phyloP scores from a whole-genome alignment of 1,140 invertebrate species.

The Tigriopus japonicus region DNA sequence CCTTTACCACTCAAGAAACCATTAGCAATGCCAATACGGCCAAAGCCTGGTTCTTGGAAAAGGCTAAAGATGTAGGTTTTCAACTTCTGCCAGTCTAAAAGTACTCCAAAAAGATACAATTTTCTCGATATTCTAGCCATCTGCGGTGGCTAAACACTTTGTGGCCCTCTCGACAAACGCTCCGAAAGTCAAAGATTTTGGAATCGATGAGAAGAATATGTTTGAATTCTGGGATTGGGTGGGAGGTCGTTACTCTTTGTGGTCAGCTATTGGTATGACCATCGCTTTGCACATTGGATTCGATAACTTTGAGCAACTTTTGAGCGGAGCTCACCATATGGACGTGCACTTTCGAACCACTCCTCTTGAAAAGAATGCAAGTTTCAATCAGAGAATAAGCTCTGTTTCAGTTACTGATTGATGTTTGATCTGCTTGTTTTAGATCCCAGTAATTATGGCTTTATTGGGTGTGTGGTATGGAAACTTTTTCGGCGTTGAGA shows the following conservation, averaged over 20 bases:
- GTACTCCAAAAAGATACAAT: no score
- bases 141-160: slow-evolving; percentile 86
- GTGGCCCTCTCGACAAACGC: slow-evolving; percentile 92
- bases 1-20: slow-evolving; percentile 98
- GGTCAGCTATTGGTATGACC: slow-evolving; percentile 60
- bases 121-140: slow-evolving; percentile 37
- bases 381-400: background rate
- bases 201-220: slow-evolving; percentile 93
- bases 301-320: slow-evolving; percentile 82
- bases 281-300: slow-evolving; percentile 84
- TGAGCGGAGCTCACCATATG: slow-evolving; percentile 59
- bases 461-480: slow-evolving; percentile 88
- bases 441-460: slow-evolving; percentile 86
- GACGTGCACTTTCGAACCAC: slow-evolving; percentile 80
- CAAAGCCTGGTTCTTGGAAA: slow-evolving; percentile 76
- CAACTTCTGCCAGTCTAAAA: background rate
- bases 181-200: slow-evolving; percentile 82
- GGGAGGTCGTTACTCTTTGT: slow-evolving; percentile 47
- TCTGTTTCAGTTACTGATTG: no score
- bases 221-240: slow-evolving; percentile 99
- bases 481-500: slow-evolving; percentile 88
- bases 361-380: slow-evolving; percentile 80
- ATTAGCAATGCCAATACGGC: slow-evolving; percentile 97
- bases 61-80: slow-evolving; percentile 58
- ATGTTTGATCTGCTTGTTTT: slow-evolving; percentile 19